Percentiles rank a stretch among this genome's conserved stretches.
phyloP scores from a whole-genome alignment of 2,113 vertebrate genomes.

The Pseudorhombus dupliciocellatus region DNA sequence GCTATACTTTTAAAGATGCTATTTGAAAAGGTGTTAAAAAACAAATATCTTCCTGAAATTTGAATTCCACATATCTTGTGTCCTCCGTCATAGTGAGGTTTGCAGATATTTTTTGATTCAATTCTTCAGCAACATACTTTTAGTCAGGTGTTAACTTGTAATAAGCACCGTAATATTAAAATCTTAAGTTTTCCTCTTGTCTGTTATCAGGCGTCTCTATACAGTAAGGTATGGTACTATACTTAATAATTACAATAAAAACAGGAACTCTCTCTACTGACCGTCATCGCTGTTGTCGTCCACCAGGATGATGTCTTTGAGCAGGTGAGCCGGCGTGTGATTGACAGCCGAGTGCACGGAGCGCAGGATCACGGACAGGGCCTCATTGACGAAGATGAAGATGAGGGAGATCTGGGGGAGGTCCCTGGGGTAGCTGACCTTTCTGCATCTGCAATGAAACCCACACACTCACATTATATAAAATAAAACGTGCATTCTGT shows the following conservation, averaged over 20 bases:
- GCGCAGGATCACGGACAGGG: constrained; percentile 94
- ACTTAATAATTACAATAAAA: background rate
- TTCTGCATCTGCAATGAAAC: constrained; percentile 86
- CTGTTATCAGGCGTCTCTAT: background rate
- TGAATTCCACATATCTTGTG: too few species aligned
- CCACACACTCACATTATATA: constrained; percentile 6
- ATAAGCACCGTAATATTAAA: too few species aligned
- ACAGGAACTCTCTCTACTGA: constrained; percentile 65
- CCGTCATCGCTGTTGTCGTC: constrained; percentile 98
- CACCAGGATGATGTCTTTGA: constrained; percentile 97
- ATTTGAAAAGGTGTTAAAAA: background rate
- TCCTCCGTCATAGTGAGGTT: too few species aligned
- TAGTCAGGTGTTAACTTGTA: too few species aligned
- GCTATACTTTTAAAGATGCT: too few species aligned
- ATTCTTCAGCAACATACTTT: too few species aligned
- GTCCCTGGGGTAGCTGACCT: constrained; percentile 87
- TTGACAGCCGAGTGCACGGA: constrained; percentile 96
- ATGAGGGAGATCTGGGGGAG: constrained; percentile 97
- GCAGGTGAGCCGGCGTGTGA: constrained; percentile 91
- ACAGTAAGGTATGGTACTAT: too few species aligned
- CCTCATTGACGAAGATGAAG: constrained; percentile 98
- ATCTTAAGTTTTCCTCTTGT: too few species aligned
- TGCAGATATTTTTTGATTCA: too few species aligned
- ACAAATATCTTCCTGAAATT: background rate
- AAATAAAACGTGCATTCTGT: background rate